Conservation (phyloP, 1,140 invertebrate species). For the Gerris buenoi region DNA sequence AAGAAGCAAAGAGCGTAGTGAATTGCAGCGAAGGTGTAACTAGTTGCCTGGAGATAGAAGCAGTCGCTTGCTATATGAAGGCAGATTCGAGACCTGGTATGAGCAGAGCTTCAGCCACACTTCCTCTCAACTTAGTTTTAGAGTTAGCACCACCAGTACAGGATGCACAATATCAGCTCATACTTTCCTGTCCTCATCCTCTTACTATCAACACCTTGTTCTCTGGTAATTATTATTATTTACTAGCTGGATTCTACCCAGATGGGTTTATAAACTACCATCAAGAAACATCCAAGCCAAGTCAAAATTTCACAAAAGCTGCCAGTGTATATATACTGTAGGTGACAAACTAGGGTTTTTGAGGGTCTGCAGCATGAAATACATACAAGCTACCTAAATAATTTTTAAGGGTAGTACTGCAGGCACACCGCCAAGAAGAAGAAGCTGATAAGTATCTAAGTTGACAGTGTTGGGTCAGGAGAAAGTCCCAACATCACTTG, state of each 20-base stretch:
- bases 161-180: conserved; percentile 7
- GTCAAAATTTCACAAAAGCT: no score
- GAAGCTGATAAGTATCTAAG: no score
- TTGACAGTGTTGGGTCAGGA: no score
- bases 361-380: no score
- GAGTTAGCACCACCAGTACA: conserved; percentile 10
- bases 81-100: conserved; percentile 4
- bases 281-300: no score
- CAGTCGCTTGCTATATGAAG: conserved; percentile 7
- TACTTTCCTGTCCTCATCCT: conserved; percentile 9
- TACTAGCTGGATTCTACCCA: background rate
- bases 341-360: no score
- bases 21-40: background rate
- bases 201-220: conserved; percentile 12
- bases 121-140: conserved; percentile 11
- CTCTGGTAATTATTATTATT: conserved; percentile 8
- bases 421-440: no score
- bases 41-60: conserved; percentile 6
- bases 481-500: no score
- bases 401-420: no score
- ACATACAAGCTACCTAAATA: no score
- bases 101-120: background rate
- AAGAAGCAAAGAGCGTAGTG: conserved; percentile 1
- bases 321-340: no score
- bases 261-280: no score